A percentile compares a stretch with the other conserved stretches of the same genome.
These are phyloP conservation scores for Drosophila kurseongensis DNA, from an alignment of 1,140 invertebrate species.

Conservation along the genomic window DNA sequence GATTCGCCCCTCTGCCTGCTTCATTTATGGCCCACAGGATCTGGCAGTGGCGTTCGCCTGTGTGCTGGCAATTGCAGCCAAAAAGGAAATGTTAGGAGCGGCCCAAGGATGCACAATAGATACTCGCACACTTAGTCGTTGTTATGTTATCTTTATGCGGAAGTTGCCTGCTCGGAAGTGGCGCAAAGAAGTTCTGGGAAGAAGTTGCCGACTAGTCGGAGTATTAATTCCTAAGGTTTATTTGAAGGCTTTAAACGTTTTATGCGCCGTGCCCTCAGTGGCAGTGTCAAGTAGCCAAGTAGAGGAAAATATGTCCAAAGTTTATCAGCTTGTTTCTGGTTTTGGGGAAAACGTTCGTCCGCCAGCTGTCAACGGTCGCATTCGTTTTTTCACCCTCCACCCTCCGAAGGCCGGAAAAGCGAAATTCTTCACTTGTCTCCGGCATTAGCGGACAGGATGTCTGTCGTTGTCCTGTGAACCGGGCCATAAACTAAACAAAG, in stretches of 20 bases:
- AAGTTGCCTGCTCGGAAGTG: slow-evolving; percentile 70
- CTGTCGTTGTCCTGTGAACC: slow-evolving; percentile 53
- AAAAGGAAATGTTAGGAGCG: slow-evolving; percentile 43
- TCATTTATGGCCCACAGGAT: slow-evolving; percentile 30
- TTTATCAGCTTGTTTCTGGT: slow-evolving; percentile 49
- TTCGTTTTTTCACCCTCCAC: slow-evolving; percentile 11
- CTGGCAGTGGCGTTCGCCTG: slow-evolving; percentile 33
- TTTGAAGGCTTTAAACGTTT: slow-evolving; percentile 56
- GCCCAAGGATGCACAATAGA: slow-evolving; percentile 55
- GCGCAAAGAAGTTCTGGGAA: slow-evolving; percentile 55
- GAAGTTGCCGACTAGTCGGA: slow-evolving; percentile 49
- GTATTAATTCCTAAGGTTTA: slow-evolving; percentile 47
- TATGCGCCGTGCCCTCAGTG: slow-evolving; percentile 28
- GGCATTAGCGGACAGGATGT: slow-evolving; percentile 60
- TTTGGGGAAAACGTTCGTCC: slow-evolving; percentile 23
- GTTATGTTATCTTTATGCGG: slow-evolving; percentile 66
- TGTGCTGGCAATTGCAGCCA: slow-evolving; percentile 47
- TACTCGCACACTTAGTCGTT: slow-evolving; percentile 39
- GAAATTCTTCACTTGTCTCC: slow-evolving; percentile 50
- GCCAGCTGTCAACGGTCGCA: slow-evolving; percentile 59
- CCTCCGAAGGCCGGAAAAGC: slow-evolving; percentile 11
- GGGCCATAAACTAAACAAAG: slow-evolving; percentile 65
- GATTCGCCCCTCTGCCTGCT: not conserved
- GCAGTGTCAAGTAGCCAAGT: slow-evolving; percentile 31
- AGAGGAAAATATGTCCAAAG: slow-evolving; percentile 36